phyloP scores from a whole-genome alignment of 2,888 invertebrate species.

The Morpho deidamia region DNA sequence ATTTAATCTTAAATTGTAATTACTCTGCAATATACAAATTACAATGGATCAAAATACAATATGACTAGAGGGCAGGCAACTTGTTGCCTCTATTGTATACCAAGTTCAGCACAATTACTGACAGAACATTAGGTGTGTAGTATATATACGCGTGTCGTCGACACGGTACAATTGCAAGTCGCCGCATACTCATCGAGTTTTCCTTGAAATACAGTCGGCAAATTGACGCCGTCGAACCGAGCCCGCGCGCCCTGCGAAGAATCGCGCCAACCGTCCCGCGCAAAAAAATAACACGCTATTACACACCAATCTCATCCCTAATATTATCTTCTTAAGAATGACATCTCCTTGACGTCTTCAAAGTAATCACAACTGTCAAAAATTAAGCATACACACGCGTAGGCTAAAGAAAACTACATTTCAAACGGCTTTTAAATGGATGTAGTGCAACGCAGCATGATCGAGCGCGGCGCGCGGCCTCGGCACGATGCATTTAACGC shows the following conservation, averaged over 20 bases:
- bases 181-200: conserved; percentile 48
- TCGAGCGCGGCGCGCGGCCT: conserved; percentile 69
- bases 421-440: conserved; percentile 64
- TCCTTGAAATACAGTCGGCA: conserved; percentile 63
- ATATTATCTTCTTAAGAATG: conserved; percentile 43
- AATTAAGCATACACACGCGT: conserved; percentile 74
- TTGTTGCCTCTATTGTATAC: conserved; percentile 22
- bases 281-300: conserved; percentile 65
- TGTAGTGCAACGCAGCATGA: conserved; percentile 61
- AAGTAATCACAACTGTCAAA: conserved; percentile 78
- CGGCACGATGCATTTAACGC: conserved; percentile 73
- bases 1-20: conserved; percentile 37
- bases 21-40: conserved; percentile 12
- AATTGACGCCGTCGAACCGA: conserved; percentile 45
- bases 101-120: conserved; percentile 4
- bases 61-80: conserved; percentile 2
- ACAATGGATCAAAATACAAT: conserved; percentile 17
- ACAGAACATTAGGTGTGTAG: conserved; percentile 3
- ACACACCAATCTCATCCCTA: conserved; percentile 64
- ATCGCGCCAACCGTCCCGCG: conserved; percentile 61
- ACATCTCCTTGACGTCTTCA: conserved; percentile 48
- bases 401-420: conserved; percentile 68
- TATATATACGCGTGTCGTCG: conserved; percentile 33
- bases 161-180: conserved; percentile 42
- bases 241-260: conserved; percentile 50